Evolutionary conservation across 1,140 invertebrate genomes (phyloP).

Genomic region (Phortica variegata): DNA sequence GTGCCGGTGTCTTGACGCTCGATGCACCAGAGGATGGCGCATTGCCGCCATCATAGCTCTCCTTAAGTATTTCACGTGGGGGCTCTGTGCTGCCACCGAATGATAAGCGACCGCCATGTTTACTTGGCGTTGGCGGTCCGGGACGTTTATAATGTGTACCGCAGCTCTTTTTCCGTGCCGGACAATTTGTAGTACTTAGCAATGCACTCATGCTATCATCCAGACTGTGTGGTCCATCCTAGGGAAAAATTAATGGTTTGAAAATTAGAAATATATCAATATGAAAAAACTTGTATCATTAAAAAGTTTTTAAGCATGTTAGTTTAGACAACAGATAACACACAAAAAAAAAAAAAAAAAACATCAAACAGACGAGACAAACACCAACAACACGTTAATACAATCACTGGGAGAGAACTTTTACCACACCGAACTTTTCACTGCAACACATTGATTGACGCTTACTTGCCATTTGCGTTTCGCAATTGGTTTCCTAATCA

Average conservation of each 20-base stretch:
- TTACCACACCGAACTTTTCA: too few species aligned
- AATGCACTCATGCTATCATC: conserved; percentile 65
- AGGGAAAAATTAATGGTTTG: conserved; percentile 23
- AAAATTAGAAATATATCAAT: neutral
- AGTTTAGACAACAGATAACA: too few species aligned
- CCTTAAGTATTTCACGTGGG: conserved; percentile 42
- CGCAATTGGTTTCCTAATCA: too few species aligned
- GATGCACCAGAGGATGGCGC: neutral
- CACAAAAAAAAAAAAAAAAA: conserved; percentile 3
- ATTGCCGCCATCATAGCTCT: conserved; percentile 22
- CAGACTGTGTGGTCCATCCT: conserved; percentile 62
- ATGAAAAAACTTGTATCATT: neutral
- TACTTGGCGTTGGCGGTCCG: conserved; percentile 79
- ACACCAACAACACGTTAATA: conserved; percentile 11
- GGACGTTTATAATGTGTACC: conserved; percentile 77
- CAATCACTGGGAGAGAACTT: too few species aligned
- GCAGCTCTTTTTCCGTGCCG: conserved; percentile 60
- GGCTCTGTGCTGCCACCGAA: conserved; percentile 59
- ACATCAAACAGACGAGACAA: conserved; percentile 7
- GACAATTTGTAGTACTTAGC: conserved; percentile 58
- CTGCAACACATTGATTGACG: too few species aligned
- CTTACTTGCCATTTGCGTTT: too few species aligned
- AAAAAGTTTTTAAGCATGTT: too few species aligned
- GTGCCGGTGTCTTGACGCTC: conserved; percentile 41
- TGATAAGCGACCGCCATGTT: conserved; percentile 73